A percentile compares a stretch with the other conserved stretches of the same genome.
These are phyloP conservation scores for Aspiorhynchus laticeps DNA, from an alignment of 2,113 vertebrate genomes.

Conservation along the genomic window DNA sequence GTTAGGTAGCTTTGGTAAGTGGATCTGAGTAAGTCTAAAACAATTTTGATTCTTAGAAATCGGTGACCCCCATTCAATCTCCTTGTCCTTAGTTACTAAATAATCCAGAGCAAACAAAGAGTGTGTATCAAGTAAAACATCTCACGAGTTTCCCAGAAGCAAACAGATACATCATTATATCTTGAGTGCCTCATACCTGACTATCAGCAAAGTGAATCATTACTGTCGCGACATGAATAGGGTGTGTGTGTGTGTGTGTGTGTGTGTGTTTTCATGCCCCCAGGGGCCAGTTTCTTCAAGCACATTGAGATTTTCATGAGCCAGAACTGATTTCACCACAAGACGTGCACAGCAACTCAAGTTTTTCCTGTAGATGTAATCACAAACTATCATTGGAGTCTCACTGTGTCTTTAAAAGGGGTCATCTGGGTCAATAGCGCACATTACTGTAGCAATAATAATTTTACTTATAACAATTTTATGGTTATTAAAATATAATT, in stretches of 20 bases:
- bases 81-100: background rate
- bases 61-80: background rate
- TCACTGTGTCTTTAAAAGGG: background rate
- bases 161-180: slow-evolving; percentile 27
- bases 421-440: background rate
- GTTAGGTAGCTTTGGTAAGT: background rate
- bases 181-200: slow-evolving; percentile 3
- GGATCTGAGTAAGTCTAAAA: background rate
- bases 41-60: background rate
- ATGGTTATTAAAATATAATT: background rate
- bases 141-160: slow-evolving; percentile 27
- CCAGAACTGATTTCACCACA: slow-evolving; percentile 30
- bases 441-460: background rate
- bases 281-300: slow-evolving; percentile 16
- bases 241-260: background rate
- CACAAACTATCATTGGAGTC: background rate
- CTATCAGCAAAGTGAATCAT: slow-evolving; percentile 34
- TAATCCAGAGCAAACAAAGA: slow-evolving; percentile 22
- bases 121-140: background rate
- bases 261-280: background rate
- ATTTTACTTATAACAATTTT: background rate
- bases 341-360: background rate
- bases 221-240: slow-evolving; percentile 22
- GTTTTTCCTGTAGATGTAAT: slow-evolving; percentile 28
- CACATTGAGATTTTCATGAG: slow-evolving; percentile 22